phyloP scores from a whole-genome alignment of 2,113 vertebrate species.

The Chamaea fasciata region DNA sequence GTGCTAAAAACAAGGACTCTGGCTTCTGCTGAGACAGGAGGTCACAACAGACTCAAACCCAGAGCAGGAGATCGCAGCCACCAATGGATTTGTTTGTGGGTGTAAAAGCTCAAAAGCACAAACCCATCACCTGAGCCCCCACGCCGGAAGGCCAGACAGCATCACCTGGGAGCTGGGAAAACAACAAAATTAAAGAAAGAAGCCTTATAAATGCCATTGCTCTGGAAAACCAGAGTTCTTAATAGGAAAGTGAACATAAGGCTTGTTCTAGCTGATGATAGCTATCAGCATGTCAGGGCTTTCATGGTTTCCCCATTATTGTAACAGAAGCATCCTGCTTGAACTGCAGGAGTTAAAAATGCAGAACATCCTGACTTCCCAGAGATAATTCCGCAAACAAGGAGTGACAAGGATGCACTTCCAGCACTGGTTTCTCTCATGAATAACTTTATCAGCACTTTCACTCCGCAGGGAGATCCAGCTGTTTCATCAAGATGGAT shows the following conservation, averaged over 20 bases:
- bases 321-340: neutral
- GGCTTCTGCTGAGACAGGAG: neutral
- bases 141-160: neutral
- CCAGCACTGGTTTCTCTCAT: neutral
- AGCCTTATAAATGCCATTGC: neutral
- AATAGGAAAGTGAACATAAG: neutral
- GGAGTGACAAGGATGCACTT: neutral
- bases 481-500: neutral
- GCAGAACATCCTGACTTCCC: neutral
- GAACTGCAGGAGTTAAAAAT: conserved; percentile 4
- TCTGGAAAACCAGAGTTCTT: neutral
- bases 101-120: neutral
- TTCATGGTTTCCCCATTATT: neutral
- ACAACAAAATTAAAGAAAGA: neutral
- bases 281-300: neutral
- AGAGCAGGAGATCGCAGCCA: neutral
- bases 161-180: neutral
- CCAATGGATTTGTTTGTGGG: neutral
- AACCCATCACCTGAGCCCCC: neutral
- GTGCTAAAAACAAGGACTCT: neutral
- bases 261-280: neutral
- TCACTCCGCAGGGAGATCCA: neutral
- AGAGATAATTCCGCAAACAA: neutral
- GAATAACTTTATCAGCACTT: neutral
- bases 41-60: neutral